Base-by-base conservation (phyloP, 2,888 invertebrate genomes). In the Zelleria hepariella region DNA sequence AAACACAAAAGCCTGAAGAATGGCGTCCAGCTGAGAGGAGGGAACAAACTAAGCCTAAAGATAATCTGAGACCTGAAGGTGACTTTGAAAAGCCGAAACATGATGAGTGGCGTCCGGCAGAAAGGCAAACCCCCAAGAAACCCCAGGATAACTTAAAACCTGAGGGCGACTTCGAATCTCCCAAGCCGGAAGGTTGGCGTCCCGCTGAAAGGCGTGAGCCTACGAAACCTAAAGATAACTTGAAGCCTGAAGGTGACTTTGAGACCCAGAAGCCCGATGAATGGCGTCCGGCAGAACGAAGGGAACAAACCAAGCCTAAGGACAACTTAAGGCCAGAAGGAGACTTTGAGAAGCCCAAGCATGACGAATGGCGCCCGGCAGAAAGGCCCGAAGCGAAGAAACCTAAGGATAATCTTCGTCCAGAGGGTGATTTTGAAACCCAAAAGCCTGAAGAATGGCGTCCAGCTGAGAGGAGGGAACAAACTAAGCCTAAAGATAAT, bases 211-310 rank as follows among this genome's bases (percentile, higher is more conserved):
- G 89, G 18, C 86, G 78, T 0, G 69, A 67, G 7, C 82, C 72
- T 0, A 82, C 73, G 0, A 86, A 80, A 63, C 91, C 90, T 0
- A 68, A 81, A 62, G 91, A 91, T 57, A 92, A 92, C 65, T 68
- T 92, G 0, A 81, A 77, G 59, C 85, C 91, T 0, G 92, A 92
- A 73, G 92, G 92, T 0, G 89, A 90, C 0, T 91, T 91, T 66
- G 80, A 89, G 59, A 68, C 80, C 18, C 89, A 86, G 53, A 42
- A 81, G 59, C 66, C 79, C 67, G 68, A 74, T 21, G 63, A 69
- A 59, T 77, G 67, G 59, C 56, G 61, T 15, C 78, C 80, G n/a
- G 81, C 72, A n/a, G 85, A 78, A 58, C 67, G 42, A 66, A 78
- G 70, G 10, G 66, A 65, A 23, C 79, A 71, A 57, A 72, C 70